Conservation (phyloP, 2,797 vertebrate genomes). For the Spea hammondii region DNA sequence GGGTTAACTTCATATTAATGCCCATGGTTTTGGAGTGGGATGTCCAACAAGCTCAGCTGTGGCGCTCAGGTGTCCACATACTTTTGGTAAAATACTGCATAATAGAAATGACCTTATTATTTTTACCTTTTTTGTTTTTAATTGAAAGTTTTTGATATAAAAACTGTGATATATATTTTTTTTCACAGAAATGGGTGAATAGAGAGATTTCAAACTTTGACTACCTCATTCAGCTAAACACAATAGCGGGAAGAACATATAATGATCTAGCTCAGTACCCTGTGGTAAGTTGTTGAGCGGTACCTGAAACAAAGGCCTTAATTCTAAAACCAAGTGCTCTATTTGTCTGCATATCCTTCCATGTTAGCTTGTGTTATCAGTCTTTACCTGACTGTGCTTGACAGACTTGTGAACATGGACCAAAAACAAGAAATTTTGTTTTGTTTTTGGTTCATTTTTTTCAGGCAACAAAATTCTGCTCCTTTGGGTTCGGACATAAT, state of each 20-base stretch:
- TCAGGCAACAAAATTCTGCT: too few relatives aligned
- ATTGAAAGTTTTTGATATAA: not conserved
- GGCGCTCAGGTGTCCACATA: too few relatives aligned
- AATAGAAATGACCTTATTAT: not conserved
- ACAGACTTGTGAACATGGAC: too few relatives aligned
- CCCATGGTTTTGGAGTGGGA: too few relatives aligned
- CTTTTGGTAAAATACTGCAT: too few relatives aligned
- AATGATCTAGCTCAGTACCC: slow-evolving; percentile 96
- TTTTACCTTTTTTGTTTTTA: not conserved
- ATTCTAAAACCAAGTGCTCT: not conserved
- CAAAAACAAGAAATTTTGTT: too few relatives aligned
- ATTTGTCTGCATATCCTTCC: not conserved
- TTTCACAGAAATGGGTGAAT: slow-evolving; percentile 92
- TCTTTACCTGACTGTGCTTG: too few relatives aligned
- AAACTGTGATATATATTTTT: slow-evolving; percentile 18
- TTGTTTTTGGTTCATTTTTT: too few relatives aligned
- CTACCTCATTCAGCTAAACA: slow-evolving; percentile 97
- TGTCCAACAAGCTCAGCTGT: too few relatives aligned
- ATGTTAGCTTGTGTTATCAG: not conserved
- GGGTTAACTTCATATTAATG: too few relatives aligned
- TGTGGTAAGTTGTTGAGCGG: slow-evolving; percentile 74
- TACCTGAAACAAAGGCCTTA: not conserved
- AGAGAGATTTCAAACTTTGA: slow-evolving; percentile 97
- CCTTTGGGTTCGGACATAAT: too few relatives aligned
- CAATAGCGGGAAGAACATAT: slow-evolving; percentile 93